A percentile compares a stretch with the other conserved stretches of the same genome.
phyloP scores from a whole-genome alignment of 1,140 invertebrate species.

The Watersipora subatra region DNA sequence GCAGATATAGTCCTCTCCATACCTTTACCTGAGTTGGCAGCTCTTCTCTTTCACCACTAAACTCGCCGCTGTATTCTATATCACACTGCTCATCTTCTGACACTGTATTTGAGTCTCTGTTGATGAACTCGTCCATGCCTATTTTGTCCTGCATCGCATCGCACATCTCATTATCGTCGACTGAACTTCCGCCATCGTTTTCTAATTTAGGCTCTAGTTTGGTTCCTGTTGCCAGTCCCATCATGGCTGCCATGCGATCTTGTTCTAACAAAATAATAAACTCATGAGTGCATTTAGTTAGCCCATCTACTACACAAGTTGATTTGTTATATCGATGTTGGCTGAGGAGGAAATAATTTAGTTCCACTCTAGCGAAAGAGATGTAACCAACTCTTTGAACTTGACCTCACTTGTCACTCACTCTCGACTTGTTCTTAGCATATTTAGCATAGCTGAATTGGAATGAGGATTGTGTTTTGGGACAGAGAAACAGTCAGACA shows the following conservation, averaged over 20 bases:
- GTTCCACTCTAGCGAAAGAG: no score
- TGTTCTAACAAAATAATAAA: background rate
- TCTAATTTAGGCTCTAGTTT: background rate
- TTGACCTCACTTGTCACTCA: no score
- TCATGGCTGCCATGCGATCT: background rate
- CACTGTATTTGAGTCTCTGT: background rate
- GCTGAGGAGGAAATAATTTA: no score
- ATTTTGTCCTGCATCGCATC: background rate
- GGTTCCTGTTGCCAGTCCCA: background rate
- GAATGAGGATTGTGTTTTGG: no score
- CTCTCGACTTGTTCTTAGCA: no score
- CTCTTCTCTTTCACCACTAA: background rate
- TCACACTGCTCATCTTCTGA: background rate
- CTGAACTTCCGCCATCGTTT: background rate
- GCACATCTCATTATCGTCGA: background rate
- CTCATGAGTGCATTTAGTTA: no score
- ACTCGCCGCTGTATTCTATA: background rate
- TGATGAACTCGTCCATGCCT: no score
- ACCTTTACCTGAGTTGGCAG: background rate
- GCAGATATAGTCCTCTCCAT: background rate
- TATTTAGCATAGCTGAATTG: no score
- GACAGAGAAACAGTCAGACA: no score
- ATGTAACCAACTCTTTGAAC: no score
- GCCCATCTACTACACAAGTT: no score
- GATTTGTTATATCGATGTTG: no score